A percentile compares a stretch with the other conserved stretches of the same genome.
Evolutionary conservation across 2,113 vertebrate species (phyloP).

Genomic region (Vidua macroura): DNA sequence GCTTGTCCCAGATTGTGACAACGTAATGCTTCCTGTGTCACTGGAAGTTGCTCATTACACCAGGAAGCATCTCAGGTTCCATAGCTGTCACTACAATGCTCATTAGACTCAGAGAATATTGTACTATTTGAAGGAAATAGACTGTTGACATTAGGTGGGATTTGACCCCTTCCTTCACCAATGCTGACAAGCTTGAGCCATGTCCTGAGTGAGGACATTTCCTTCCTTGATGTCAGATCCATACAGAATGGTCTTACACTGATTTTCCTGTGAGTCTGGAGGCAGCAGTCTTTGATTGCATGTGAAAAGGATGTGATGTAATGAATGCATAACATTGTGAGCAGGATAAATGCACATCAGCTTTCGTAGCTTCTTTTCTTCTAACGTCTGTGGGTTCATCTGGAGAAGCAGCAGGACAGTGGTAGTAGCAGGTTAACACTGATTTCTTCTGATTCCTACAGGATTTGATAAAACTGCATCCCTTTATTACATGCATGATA

Average conservation of each 20-base stretch:
- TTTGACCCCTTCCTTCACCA: not conserved
- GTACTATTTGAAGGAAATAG: not conserved
- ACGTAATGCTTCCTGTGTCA: not conserved
- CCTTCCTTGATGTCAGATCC: conserved; percentile 8
- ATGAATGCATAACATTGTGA: not conserved
- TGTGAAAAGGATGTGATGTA: not conserved
- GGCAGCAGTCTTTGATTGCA: not conserved
- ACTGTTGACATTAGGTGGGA: not conserved
- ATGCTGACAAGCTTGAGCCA: not conserved
- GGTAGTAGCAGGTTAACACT: not conserved
- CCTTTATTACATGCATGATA: not conserved
- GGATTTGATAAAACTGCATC: not conserved
- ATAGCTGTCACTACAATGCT: not conserved
- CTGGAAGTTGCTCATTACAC: not conserved
- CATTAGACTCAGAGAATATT: not conserved
- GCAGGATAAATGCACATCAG: not conserved
- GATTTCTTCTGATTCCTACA: not conserved
- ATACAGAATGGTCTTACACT: conserved; percentile 9
- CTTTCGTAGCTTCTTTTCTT: not conserved
- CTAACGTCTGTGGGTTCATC: not conserved
- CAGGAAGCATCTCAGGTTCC: not conserved
- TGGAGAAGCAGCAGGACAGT: not conserved
- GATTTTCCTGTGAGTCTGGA: not conserved
- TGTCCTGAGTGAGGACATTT: not conserved
- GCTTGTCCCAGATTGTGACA: not conserved